Evolutionary conservation across 2,888 invertebrate species (phyloP), one percentile per base, ranked within the genome.

Genomic region (Clusia tigrina): DNA sequence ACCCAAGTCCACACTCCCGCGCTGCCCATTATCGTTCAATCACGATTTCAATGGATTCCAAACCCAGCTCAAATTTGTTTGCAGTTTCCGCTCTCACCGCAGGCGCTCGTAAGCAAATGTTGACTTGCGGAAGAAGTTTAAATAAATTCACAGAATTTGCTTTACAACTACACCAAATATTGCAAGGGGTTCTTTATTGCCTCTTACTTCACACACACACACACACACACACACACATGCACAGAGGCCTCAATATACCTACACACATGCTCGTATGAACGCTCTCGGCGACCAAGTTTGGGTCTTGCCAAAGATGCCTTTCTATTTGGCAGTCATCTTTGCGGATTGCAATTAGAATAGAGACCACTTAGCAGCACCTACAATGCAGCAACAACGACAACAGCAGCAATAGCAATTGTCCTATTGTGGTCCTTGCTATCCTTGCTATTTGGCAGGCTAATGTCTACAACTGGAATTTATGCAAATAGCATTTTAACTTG

Each of bases 291-390:
- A 12, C 32, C 32, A 32, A 9, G 32, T 32, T 5, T 5, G 32
- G 12, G 5, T 32, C 32, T 32, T 12, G 32, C 6, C 32, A 5
- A 12, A 32, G 12, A 32, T 12, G 32, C 48, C 48, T 67, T 52
- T 53, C 42, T 25, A 65, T 63, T 48, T 62, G 65, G 56, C 53
- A 67, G 66, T 65, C 67, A 71, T 15, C n/a, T 42, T 71, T 71
- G 70, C 68, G 71, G 66, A 72, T 74, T 67, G 62, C 68, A 71
- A 70, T 65, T 71, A 54, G 48, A 26, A 24, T 32, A 53, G 64
- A 67, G 69, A 67, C 68, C 65, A 69, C 42, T n/a, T 20, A 42
- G 2, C 48, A 25, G 32, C 12, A 51, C n/a, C n/a, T 46, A 46
- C 18, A 3, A 23, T 42, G 25, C 23, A 24, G 23, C 24, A 15